Evolutionary conservation across 2,113 vertebrate species (phyloP).

Genomic region (Stegastes partitus): DNA sequence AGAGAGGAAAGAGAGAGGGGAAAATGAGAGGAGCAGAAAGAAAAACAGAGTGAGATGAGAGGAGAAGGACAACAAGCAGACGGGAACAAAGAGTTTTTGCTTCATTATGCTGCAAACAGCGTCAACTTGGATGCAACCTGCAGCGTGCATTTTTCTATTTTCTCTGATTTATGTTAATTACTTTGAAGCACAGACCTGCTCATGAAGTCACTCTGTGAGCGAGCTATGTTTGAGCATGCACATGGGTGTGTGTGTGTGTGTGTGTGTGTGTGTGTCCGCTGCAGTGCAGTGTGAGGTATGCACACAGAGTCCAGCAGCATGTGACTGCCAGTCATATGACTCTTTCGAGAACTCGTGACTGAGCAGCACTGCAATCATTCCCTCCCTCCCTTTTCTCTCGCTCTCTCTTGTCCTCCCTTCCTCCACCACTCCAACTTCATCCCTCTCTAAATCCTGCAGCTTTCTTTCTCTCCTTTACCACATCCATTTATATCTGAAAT

Average conservation of each 20-base stretch:
- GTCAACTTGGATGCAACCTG: neutral
- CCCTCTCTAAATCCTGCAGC: slow-evolving; percentile 42
- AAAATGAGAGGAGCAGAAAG: neutral
- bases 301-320: slow-evolving; percentile 87
- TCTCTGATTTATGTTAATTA: neutral
- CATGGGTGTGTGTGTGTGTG: slow-evolving; percentile 11
- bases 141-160: neutral
- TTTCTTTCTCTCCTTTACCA: slow-evolving; percentile 1
- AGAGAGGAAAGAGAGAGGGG: slow-evolving; percentile 16
- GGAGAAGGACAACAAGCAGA: neutral
- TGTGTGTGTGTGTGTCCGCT: slow-evolving; percentile 45
- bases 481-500: neutral
- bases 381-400: slow-evolving; percentile 37
- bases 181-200: neutral
- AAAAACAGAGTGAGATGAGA: neutral
- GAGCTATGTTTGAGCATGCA: slow-evolving; percentile 29
- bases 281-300: slow-evolving; percentile 79
- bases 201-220: neutral
- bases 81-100: neutral
- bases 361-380: slow-evolving; percentile 85
- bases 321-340: slow-evolving; percentile 91
- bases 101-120: neutral
- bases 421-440: slow-evolving; percentile 25
- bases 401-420: neutral
- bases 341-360: slow-evolving; percentile 89